phyloP scores from a whole-genome alignment of 2,888 invertebrate species.

The Sminthurides aquaticus region DNA sequence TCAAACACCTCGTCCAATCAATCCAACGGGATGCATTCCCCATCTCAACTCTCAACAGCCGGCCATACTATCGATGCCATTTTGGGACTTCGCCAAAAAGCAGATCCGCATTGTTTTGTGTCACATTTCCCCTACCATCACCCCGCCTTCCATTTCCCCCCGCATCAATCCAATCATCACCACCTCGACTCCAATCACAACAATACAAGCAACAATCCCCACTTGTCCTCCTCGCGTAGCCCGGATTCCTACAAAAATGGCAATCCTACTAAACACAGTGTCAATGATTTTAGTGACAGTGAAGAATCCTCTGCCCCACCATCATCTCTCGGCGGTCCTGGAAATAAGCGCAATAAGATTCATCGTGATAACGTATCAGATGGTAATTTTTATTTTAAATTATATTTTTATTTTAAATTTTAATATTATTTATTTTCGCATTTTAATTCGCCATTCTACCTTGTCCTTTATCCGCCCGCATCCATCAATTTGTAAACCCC shows the following conservation, averaged over 20 bases:
- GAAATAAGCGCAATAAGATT: neutral
- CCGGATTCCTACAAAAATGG: neutral
- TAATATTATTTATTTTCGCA: no score
- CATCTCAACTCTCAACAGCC: neutral
- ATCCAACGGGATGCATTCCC: conserved; percentile 15
- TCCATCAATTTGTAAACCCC: no score
- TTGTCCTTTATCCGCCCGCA: no score
- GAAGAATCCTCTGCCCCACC: neutral
- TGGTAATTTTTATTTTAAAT: no score
- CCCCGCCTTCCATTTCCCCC: conserved; percentile 2
- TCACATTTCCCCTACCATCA: conserved; percentile 12
- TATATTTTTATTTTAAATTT: no score
- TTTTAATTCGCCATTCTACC: no score
- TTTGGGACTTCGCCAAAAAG: conserved; percentile 34
- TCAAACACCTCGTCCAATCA: neutral
- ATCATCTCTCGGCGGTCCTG: neutral
- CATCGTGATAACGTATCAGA: neutral
- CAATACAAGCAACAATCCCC: no score
- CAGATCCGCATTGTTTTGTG: conserved; percentile 9
- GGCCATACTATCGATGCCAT: conserved; percentile 41
- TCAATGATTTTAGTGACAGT: conserved; percentile 13
- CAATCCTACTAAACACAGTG: neutral
- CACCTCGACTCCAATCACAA: conserved; percentile 3
- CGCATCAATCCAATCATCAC: conserved; percentile 8
- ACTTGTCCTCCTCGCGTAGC: no score